Base-by-base conservation (phyloP, 2,113 vertebrate genomes). In the Delphinapterus leucas region DNA sequence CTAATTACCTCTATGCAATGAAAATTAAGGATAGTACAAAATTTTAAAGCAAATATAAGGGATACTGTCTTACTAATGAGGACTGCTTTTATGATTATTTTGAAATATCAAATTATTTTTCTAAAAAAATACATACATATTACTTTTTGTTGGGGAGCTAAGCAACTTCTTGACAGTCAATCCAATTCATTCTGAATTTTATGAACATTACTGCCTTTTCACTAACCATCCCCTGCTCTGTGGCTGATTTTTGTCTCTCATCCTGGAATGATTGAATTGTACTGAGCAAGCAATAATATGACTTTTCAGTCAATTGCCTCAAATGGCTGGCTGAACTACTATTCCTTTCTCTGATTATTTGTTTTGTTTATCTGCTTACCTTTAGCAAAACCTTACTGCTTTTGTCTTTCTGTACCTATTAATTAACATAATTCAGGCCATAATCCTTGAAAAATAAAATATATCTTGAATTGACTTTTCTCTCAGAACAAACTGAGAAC, bases 251-350 rank as follows among this genome's bases (percentile, higher is more conserved):
- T 33, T n/a, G 20, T 33, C 47, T 58, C n/a, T 70, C 23, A 36
- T 5, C 11, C 36, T 79, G 73, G 21, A 31, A 60, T 1, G 31
- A 74, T 15, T 84, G 55, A 95, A 73, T 63, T 88, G 70, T 67
- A 71, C 21, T 17, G 13, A 77, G 31, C 47, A 95, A 77, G 31
- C 53, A 85, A 36, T 8, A 90, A 25, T 60, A 70, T 25, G 21
- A 63, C 13, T 85, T 93, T 98, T 83, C n/a, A 77, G 68, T 83
- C 63, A 79, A 5, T 49, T 82, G 65, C 31, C n/a, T 96, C 36
- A 95, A 81, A 86, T 89, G 65, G 7, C 41, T 95, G 36, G 8
- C 13, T 92, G 49, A 90, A 28, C 13, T 74, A n/a, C 26, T 86
- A 17, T 68, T 81, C 20, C 2, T 87, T 82, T 87, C 20, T 85